Evolutionary conservation across 2,113 vertebrate genomes (phyloP), one percentile per base, ranked within the genome.

Genomic region (Aythya baeri): DNA sequence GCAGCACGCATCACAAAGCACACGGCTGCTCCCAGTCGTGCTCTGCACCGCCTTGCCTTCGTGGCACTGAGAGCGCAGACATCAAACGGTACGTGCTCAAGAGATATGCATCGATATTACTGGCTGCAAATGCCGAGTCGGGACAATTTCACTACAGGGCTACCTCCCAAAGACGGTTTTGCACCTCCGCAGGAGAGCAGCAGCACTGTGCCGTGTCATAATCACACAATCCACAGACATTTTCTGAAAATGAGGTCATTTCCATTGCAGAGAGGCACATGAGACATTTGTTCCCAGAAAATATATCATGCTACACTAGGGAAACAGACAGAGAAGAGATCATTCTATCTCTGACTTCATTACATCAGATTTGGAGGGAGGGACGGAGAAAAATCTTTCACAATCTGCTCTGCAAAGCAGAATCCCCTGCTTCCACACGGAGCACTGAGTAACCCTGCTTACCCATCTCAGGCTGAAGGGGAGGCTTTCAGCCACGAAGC

Each of bases 201-300:
- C 13, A 36, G 86, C 46, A 16, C 49, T 18, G 36, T 5, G 8
- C 71, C 6, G 65, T 36, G 65, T 59, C 9, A 12, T 8, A 9
- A 49, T 75, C 81, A 8, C 62, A 70, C n/a, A 52, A 7, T 62
- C 44, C 91, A 72, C 74, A 38, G 57, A 7, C 65, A n/a, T 93
- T 92, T 87, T 87, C 89, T 89, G 86, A n/a, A 65, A 58, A 38
- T 91, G 91, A 97, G 84, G 58, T 92, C 73, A 87, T 72, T 92
- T 68, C 94, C 81, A 85, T n/a, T 6, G 32, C 91, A 74, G 72
- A 70, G 78, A 95, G 59, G 88, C 85, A 84, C 68, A 73, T 14
- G 82, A 77, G 91, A 82, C 7, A 14, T 75, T 78, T 44, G 38
- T 92, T 97, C 94, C 86, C 89, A 91, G 86, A 81, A 95, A 93